Evolutionary conservation across 2,797 vertebrate genomes (phyloP).

Genomic region (Acanthis flammea): DNA sequence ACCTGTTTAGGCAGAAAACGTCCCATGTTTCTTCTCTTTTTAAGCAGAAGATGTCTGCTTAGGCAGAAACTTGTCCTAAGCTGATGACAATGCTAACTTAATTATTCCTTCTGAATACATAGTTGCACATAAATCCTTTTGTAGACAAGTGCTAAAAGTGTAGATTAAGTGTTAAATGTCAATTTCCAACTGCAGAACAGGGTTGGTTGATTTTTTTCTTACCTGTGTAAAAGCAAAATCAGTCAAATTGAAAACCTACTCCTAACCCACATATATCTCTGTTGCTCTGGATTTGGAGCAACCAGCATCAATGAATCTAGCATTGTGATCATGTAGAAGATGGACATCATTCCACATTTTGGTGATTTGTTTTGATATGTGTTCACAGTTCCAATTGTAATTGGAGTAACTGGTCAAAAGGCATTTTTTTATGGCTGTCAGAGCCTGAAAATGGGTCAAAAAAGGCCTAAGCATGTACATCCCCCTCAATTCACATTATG

Average conservation of each 20-base stretch:
- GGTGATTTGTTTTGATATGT: background rate
- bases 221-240: background rate
- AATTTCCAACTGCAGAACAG: background rate
- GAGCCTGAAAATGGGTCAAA: background rate
- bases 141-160: background rate
- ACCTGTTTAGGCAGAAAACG: background rate
- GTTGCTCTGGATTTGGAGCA: background rate
- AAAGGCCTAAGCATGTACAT: background rate
- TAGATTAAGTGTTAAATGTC: background rate
- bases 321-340: background rate
- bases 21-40: background rate
- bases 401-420: background rate
- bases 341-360: background rate
- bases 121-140: background rate
- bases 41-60: background rate
- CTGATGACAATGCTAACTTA: background rate
- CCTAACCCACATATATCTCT: background rate
- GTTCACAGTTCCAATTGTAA: background rate
- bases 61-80: background rate
- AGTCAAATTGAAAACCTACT: background rate
- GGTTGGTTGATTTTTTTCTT: background rate
- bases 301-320: background rate
- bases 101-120: background rate
- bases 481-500: fast-evolving
- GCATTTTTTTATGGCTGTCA: background rate